Conservation (phyloP, 2,113 vertebrate genomes). For the Tursiops truncatus region DNA sequence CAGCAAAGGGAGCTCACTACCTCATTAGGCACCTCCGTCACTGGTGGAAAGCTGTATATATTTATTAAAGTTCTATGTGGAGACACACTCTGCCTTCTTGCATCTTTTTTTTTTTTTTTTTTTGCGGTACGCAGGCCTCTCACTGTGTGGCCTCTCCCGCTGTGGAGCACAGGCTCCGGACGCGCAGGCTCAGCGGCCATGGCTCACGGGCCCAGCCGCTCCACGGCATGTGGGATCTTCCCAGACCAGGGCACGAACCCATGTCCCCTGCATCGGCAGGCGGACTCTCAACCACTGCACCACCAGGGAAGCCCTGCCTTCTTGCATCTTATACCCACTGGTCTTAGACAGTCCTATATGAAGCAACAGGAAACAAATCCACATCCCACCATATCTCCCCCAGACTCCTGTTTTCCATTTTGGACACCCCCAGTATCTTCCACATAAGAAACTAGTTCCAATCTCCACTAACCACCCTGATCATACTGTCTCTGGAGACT, state of each 20-base stretch:
- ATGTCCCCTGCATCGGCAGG: too few relatives aligned
- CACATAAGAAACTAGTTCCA: background rate
- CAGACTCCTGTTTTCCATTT: background rate
- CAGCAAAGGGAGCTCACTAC: background rate
- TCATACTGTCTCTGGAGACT: background rate
- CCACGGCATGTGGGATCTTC: too few relatives aligned
- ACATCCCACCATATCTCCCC: background rate
- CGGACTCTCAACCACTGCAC: too few relatives aligned
- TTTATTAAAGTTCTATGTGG: background rate
- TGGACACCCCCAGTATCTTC: background rate
- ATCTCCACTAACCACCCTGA: background rate
- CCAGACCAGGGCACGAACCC: too few relatives aligned
- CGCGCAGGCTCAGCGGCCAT: too few relatives aligned
- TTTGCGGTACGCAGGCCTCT: too few relatives aligned
- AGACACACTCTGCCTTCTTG: background rate
- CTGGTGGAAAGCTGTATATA: background rate
- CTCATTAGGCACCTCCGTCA: background rate
- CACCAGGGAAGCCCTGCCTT: background rate
- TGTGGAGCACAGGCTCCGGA: too few relatives aligned
- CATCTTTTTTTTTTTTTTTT: background rate
- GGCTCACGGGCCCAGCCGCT: too few relatives aligned
- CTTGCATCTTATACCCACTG: background rate
- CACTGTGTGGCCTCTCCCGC: too few relatives aligned
- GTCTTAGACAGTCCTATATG: background rate
- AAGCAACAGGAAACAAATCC: slow-evolving; percentile 17